These are phyloP conservation scores for Porites australiensis DNA, from an alignment of 64 coral and sea anemone genomes.

Conservation along the genomic window DNA sequence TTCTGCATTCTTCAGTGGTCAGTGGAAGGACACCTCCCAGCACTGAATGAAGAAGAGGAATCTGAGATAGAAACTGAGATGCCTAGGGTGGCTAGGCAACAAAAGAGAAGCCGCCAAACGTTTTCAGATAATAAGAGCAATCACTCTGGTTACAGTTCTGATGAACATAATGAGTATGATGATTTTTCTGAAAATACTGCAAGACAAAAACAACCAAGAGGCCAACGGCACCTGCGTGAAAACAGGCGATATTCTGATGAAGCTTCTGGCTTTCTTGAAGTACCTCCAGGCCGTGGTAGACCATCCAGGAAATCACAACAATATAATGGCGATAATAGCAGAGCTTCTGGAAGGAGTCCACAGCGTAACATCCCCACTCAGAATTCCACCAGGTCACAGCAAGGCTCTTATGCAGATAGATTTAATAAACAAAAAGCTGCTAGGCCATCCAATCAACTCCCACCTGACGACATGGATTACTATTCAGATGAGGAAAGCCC, in stretches of 20 bases:
- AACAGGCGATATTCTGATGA: conserved; percentile 13
- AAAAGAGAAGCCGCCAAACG: not conserved
- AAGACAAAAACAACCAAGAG: not conserved
- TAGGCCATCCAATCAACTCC: not conserved
- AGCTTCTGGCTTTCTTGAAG: not conserved
- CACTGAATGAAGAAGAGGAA: conserved; percentile 25
- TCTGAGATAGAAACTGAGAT: not conserved
- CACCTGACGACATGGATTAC: not conserved
- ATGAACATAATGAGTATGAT: not conserved
- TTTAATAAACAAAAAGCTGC: not conserved
- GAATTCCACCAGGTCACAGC: conserved; percentile 5
- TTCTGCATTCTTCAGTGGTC: conserved; percentile 86
- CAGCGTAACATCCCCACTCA: not conserved
- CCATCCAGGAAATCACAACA: conserved; percentile 1
- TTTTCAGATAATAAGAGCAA: conserved; percentile 1
- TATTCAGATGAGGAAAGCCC: conserved; percentile 17
- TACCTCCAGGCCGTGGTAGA: not conserved
- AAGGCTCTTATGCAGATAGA: conserved; percentile 39
- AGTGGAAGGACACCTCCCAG: conserved; percentile 70
- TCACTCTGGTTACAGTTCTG: conserved; percentile 29
- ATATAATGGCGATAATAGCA: not conserved
- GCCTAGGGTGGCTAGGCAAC: not conserved
- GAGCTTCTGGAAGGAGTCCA: not conserved
- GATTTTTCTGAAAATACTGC: not conserved
- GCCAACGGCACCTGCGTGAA: not conserved